These are phyloP conservation scores for Pyxicephalus adspersus DNA, from an alignment of 2,113 vertebrate species.

Conservation along the genomic window DNA sequence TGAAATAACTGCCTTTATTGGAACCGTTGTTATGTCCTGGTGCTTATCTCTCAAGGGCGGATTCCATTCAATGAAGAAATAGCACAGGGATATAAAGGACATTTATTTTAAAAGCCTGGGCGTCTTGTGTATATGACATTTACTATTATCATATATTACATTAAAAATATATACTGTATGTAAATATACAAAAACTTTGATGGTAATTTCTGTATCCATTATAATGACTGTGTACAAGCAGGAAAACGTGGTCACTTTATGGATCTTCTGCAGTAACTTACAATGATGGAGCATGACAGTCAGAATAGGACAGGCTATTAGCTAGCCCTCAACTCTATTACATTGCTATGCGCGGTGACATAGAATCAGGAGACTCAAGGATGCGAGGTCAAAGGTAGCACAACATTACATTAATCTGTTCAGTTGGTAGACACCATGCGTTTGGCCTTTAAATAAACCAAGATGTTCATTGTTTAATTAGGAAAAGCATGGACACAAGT, in stretches of 20 bases:
- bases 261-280: constrained; percentile 84
- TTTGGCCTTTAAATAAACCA: constrained; percentile 72
- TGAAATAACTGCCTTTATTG: no score
- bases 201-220: constrained; percentile 68
- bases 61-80: no score
- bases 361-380: constrained; percentile 85
- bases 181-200: constrained; percentile 2
- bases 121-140: no score
- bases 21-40: no score
- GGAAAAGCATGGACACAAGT: constrained; percentile 63
- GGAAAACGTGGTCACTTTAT: constrained; percentile 76
- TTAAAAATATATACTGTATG: neutral
- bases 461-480: constrained; percentile 75
- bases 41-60: no score
- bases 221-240: constrained; percentile 67
- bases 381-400: constrained; percentile 87
- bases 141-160: no score
- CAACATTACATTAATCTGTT: constrained; percentile 89
- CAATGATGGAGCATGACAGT: constrained; percentile 89
- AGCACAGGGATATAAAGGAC: no score
- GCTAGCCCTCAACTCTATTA: constrained; percentile 85
- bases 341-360: constrained; percentile 81
- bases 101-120: no score
- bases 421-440: constrained; percentile 73
- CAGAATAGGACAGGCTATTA: constrained; percentile 88